A percentile compares a stretch with the other conserved stretches of the same genome.
Conservation (phyloP, 2,888 invertebrate genomes). For the Parelbella ahira region DNA sequence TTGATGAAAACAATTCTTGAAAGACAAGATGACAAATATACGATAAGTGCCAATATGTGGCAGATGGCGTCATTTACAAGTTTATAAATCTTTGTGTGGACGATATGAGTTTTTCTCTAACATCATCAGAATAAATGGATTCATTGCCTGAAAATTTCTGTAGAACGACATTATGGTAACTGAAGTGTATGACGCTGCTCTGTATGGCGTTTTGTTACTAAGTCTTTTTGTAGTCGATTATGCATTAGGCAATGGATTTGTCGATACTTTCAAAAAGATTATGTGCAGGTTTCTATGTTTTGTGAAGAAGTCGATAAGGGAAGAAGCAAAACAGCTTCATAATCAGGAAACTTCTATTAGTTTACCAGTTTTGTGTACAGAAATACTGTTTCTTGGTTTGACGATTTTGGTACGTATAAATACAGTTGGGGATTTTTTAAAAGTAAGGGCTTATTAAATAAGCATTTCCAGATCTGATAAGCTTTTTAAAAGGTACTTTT, state of each 20-base stretch:
- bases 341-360: constrained; percentile 38
- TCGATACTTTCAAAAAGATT: constrained; percentile 41
- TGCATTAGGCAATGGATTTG: constrained; percentile 54
- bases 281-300: constrained; percentile 50
- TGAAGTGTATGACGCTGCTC: constrained; percentile 31
- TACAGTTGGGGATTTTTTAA: too few relatives aligned
- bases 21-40: too few relatives aligned
- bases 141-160: constrained; percentile 11
- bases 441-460: too few relatives aligned
- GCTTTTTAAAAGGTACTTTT: too few relatives aligned
- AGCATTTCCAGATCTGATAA: too few relatives aligned
- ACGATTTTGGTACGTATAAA: constrained; percentile 55
- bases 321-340: constrained; percentile 40
- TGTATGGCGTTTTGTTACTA: constrained; percentile 42
- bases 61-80: too few relatives aligned
- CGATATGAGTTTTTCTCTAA: constrained; percentile 19
- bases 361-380: constrained; percentile 44
- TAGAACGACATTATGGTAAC: constrained; percentile 40
- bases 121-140: constrained; percentile 3
- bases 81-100: too few relatives aligned
- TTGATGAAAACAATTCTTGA: too few relatives aligned
- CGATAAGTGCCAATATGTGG: too few relatives aligned
- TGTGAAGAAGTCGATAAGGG: constrained; percentile 43
- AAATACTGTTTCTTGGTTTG: constrained; percentile 46
- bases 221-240: constrained; percentile 53